Conservation (phyloP, 2,113 vertebrate genomes). For the Scalopus aquaticus region DNA sequence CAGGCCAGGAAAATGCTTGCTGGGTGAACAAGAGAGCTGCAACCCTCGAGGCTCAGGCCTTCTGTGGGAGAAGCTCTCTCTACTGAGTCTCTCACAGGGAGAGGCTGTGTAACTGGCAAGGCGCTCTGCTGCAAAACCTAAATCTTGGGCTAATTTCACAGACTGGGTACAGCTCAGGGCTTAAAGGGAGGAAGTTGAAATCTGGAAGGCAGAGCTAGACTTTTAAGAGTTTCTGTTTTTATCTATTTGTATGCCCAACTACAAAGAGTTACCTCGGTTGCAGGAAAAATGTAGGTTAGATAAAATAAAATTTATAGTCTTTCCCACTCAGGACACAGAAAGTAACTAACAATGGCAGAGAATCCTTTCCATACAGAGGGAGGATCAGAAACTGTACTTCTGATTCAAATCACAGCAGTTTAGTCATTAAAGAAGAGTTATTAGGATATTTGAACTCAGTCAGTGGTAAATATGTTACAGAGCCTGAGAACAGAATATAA, state of each 20-base stretch:
- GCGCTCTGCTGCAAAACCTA: background rate
- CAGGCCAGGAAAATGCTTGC: background rate
- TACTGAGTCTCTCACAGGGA: background rate
- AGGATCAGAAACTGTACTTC: slow-evolving; percentile 17
- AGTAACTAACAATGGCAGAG: background rate
- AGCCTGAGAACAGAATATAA: background rate
- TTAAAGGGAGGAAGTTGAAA: slow-evolving; percentile 16
- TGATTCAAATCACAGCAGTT: background rate
- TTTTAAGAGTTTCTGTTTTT: slow-evolving; percentile 1
- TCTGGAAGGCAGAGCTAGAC: background rate
- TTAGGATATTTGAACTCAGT: background rate
- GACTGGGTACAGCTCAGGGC: background rate
- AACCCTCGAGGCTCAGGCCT: background rate
- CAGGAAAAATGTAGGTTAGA: background rate
- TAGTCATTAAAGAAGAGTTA: background rate
- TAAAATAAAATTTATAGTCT: background rate
- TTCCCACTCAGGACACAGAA: background rate
- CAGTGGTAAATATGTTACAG: background rate
- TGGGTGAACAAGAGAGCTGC: background rate
- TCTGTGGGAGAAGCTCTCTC: background rate
- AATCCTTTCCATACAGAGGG: background rate
- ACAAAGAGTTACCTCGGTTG: background rate
- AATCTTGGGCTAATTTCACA: background rate
- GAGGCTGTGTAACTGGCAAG: background rate
- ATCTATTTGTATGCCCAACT: background rate